phyloP scores from a whole-genome alignment of 2,888 invertebrate species.

The Dynastes hyllus region DNA sequence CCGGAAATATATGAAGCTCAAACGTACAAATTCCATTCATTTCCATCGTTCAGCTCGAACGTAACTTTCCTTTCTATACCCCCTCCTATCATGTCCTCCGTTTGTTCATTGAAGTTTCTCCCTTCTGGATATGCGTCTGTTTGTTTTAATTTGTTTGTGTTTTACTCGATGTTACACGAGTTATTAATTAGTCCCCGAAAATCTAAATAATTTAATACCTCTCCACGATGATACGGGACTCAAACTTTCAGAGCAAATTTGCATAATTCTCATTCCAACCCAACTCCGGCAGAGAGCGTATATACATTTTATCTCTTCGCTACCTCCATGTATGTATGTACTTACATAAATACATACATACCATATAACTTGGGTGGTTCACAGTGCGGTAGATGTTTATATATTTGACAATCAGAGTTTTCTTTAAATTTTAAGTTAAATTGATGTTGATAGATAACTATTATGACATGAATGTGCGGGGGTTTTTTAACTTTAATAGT shows the following conservation, averaged over 20 bases:
- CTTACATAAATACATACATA: neutral
- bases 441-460: constrained; percentile 28
- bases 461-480: neutral
- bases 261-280: constrained; percentile 40
- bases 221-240: constrained; percentile 42
- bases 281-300: constrained; percentile 10
- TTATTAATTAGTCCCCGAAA: constrained; percentile 46
- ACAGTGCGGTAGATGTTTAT: neutral
- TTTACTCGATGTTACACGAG: constrained; percentile 44
- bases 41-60: neutral
- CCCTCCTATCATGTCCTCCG: neutral
- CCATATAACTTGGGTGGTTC: neutral
- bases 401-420: constrained; percentile 40
- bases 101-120: constrained; percentile 11
- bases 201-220: constrained; percentile 48
- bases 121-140: constrained; percentile 12
- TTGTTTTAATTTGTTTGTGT: constrained; percentile 46
- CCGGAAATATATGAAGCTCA: constrained; percentile 20
- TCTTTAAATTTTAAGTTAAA: constrained; percentile 31
- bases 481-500: neutral
- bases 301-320: constrained; percentile 23
- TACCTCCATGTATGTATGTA: constrained; percentile 10
- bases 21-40: neutral
- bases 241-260: constrained; percentile 41
- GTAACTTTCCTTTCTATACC: neutral